phyloP scores from a whole-genome alignment of 2,113 vertebrate genomes.

The Strix aluco region DNA sequence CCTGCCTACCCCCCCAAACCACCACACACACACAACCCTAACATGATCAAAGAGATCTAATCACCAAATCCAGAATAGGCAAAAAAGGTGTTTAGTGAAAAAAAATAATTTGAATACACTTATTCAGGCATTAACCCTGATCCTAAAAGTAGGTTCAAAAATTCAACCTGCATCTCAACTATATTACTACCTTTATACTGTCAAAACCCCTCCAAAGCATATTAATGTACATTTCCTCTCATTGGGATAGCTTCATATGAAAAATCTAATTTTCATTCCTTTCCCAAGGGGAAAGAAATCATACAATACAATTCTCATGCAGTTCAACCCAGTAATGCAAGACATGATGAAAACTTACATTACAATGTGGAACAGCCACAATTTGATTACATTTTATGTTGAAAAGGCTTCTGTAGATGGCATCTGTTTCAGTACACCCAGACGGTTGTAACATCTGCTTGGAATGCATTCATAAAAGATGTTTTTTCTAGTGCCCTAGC shows the following conservation, averaged over 20 bases:
- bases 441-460: neutral
- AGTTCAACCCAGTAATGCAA: neutral
- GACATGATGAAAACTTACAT: neutral
- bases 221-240: neutral
- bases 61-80: neutral
- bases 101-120: neutral
- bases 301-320: neutral
- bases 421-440: neutral
- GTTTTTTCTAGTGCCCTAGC: neutral
- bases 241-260: neutral
- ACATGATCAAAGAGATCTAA: neutral
- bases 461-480: neutral
- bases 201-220: neutral
- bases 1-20: neutral
- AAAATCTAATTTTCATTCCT: neutral
- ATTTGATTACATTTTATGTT: neutral
- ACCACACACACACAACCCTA: neutral
- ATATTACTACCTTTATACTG: neutral
- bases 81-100: neutral
- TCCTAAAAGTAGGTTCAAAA: neutral
- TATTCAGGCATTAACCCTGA: neutral
- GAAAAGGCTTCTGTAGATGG: neutral
- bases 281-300: neutral
- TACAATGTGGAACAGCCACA: neutral
- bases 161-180: neutral